These are phyloP conservation scores for Thera obeliscata DNA, from an alignment of 2,888 invertebrate genomes.

Conservation along the genomic window DNA sequence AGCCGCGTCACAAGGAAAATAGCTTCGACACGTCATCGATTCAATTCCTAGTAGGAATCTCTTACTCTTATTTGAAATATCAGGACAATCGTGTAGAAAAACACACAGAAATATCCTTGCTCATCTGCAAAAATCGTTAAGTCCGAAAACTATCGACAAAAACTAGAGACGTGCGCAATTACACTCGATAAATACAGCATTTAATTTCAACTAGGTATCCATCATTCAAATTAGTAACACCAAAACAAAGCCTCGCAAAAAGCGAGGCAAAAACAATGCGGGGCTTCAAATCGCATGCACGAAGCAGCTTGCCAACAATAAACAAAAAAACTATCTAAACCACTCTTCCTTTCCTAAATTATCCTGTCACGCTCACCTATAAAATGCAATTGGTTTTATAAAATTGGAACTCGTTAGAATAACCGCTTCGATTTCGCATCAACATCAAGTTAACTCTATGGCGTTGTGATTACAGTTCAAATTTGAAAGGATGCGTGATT, in stretches of 20 bases:
- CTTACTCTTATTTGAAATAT: constrained; percentile 34
- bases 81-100: constrained; percentile 7
- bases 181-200: constrained; percentile 68
- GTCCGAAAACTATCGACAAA: constrained; percentile 45
- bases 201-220: constrained; percentile 59
- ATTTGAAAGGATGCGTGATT: constrained; percentile 29
- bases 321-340: constrained; percentile 57
- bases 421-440: constrained; percentile 42
- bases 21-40: constrained; percentile 35
- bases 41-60: constrained; percentile 37
- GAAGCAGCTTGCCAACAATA: constrained; percentile 46
- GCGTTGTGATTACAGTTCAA: constrained; percentile 16
- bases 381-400: constrained; percentile 82
- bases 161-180: constrained; percentile 61
- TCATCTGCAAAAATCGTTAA: background rate
- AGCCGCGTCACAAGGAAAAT: constrained; percentile 43
- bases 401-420: constrained; percentile 77
- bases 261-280: constrained; percentile 62
- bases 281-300: constrained; percentile 62
- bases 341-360: constrained; percentile 79
- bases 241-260: constrained; percentile 67
- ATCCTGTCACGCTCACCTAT: constrained; percentile 83
- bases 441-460: constrained; percentile 39
- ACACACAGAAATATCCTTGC: background rate
- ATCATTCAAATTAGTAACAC: constrained; percentile 63